Evolutionary conservation across 2,888 invertebrate species (phyloP), one percentile per base, ranked within the genome.

Genomic region (Spilarctia lutea): DNA sequence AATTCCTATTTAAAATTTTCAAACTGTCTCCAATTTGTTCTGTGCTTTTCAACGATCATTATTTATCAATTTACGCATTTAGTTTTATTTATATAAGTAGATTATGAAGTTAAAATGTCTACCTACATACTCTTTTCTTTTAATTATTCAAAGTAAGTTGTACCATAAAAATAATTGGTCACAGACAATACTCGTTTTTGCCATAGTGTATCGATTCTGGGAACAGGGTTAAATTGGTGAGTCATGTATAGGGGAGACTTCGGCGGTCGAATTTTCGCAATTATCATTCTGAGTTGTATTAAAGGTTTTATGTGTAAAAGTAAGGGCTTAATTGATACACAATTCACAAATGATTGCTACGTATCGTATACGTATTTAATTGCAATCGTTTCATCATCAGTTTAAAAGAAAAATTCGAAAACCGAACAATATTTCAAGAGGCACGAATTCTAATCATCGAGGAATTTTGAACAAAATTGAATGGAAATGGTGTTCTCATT

Each of bases 211-310:
- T 85, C 72, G 71, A 81, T 79, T 85, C 81, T 73, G 56, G 72
- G 79, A 81, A 82, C 75, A 70, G 76, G 79, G 74, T 70, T 56
- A 69, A 78, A 27, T 39, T 74, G 60, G 73, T 81, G 83, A 85
- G 63, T 84, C 79, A 84, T 75, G 74, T n/a, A 73, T 68, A 73
- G 78, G 85, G 84, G 78, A 68, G 75, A 75, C 66, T 73, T 74
- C 65, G 72, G 74, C 74, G 73, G 68, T 65, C 27, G 66, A 18
- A 73, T 30, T 42, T 42, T 45, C 52, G 13, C 24, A 70, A 74
- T 42, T 45, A 18, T 63, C n/a, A 60, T 27, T 33, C 33, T 33
- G 20, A 71, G 1, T 30, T 6, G 11, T 13, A 6, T 27, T 16
- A 30, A 16, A 0, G 6, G 6, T 60, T 63, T 16, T 18, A 63